Base-by-base conservation (phyloP, 2,797 vertebrate genomes). In the Manis pentadactyla region DNA sequence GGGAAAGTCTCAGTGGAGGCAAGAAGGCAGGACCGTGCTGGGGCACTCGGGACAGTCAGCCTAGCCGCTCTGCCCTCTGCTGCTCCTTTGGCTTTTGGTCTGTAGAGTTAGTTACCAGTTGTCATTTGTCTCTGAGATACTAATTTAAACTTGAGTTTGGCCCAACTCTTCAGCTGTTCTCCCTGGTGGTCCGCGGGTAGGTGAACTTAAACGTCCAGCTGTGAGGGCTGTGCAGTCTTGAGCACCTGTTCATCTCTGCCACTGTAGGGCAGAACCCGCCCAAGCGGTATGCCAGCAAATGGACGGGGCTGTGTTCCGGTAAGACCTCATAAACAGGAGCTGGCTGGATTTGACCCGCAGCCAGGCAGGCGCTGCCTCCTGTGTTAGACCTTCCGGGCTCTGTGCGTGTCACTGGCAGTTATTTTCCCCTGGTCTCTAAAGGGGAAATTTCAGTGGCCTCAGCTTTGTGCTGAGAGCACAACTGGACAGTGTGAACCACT, bases 71-170 rank as follows among this genome's bases (percentile, higher is more conserved):
- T 42, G 27, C 42, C 53, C 23, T 42, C 63, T 61, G 18, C 25
- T 73, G 34, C n/a, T 63, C 66, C 82, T 91, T 53, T 86, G 82
- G 75, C 92, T 89, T 86, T 73, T 42, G 74, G 53, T 75, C 34
- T 71, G 19, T 25, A 10, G 63, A 96, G 14, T 86, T 73, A 96
- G 83, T 89, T 66, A 63, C 93, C 78, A 51, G 55, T 34, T 92
- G 89, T 79, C 94, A 55, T 77, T 83, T 89, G 83, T 71, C 68
- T 92, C 90, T 94, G 84, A 93, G 68, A 79, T 90, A 66, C 51
- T 86, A 63, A 77, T 69, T 79, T 75, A 42, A 29, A 49, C 69
- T 83, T 73, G 5, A 34, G 69, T 46, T 73, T 21, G 12, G 49
- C 68, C 31, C 68, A 7, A 3, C 68, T 81, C 46, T 88, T 83